Evolutionary conservation across 2,797 vertebrate genomes (phyloP).

Genomic region (Anableps anableps): DNA sequence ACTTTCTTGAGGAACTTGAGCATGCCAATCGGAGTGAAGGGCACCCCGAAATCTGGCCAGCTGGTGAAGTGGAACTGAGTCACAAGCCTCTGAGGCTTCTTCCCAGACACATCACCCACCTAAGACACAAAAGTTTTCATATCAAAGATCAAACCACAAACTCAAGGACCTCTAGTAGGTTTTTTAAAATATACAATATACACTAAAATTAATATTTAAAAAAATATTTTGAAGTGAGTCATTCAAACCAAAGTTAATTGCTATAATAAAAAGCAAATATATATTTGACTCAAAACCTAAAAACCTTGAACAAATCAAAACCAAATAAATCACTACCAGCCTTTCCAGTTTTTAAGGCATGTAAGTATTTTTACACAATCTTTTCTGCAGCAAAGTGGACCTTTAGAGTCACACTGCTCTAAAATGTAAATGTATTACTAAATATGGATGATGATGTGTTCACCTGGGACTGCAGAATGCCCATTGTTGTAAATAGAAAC

Average conservation of each 20-base stretch:
- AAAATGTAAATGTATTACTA: not conserved
- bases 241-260: not conserved
- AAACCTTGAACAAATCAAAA: not conserved
- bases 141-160: not conserved
- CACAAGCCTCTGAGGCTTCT: constrained; percentile 95
- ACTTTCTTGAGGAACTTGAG: constrained; percentile 99
- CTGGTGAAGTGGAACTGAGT: constrained; percentile 99
- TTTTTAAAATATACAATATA: not conserved
- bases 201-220: not conserved
- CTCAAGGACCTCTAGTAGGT: not conserved
- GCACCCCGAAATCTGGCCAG: constrained; percentile 99
- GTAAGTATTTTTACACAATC: not conserved
- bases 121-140: constrained; percentile 49
- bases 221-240: not conserved
- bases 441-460: not conserved
- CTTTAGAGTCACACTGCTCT: not conserved
- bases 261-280: not conserved
- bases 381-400: not conserved
- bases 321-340: not conserved
- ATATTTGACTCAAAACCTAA: not conserved
- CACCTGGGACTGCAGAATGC: not conserved
- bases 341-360: not conserved
- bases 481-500: no score
- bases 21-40: constrained; percentile 98
- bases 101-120: constrained; percentile 95